Conservation (phyloP, 2,888 invertebrate species). For the Alloplasta piceator region DNA sequence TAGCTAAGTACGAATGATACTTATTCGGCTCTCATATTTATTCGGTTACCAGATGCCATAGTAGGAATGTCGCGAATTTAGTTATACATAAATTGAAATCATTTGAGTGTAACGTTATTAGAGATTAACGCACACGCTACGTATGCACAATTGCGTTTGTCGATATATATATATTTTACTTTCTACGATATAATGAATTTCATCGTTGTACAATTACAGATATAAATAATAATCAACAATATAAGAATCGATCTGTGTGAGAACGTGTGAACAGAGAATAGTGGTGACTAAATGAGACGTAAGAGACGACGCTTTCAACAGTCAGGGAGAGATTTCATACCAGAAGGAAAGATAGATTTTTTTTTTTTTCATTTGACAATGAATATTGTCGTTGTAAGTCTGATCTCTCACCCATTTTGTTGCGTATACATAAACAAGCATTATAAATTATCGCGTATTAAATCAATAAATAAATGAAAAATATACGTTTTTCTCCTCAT, state of each 20-base stretch:
- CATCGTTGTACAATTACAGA: not conserved
- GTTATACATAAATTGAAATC: not conserved
- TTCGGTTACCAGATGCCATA: not conserved
- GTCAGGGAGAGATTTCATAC: conserved; percentile 33
- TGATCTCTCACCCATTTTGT: conserved; percentile 36
- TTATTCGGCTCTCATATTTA: conserved; percentile 13
- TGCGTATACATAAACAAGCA: conserved; percentile 42
- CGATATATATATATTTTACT: conserved; percentile 4
- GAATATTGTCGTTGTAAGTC: conserved; percentile 37
- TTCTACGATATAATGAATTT: conserved; percentile 23
- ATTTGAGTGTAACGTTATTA: conserved; percentile 4
- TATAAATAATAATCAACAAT: conserved; percentile 43
- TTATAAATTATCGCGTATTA: conserved; percentile 50
- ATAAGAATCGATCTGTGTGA: conserved; percentile 27
- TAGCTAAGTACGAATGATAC: conserved; percentile 38
- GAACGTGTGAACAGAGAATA: conserved; percentile 15
- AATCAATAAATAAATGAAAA: conserved; percentile 54
- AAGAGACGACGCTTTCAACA: conserved; percentile 27
- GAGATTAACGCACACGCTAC: conserved; percentile 35
- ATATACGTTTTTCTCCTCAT: conserved; percentile 23
- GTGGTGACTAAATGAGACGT: conserved; percentile 23
- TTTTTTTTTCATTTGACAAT: conserved; percentile 13
- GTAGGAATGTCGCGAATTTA: conserved; percentile 39
- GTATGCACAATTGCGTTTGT: conserved; percentile 40
- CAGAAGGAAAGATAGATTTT: conserved; percentile 10